Base-by-base conservation (phyloP, 2,113 vertebrate genomes). In the Leiothrix lutea region DNA sequence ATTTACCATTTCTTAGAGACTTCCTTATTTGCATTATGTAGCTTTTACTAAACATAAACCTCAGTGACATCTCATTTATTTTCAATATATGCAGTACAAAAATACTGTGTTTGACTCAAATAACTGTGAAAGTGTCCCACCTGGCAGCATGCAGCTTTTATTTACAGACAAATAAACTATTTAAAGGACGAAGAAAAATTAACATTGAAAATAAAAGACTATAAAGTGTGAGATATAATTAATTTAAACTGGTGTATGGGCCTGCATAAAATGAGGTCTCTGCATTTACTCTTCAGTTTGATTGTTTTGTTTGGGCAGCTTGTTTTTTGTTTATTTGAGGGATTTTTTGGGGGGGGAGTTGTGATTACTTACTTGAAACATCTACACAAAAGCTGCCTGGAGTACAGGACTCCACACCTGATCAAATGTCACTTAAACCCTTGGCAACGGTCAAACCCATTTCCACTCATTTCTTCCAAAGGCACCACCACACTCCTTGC, bases 11-110 rank as follows among this genome's bases (percentile, higher is more conserved):
- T 81, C 40, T 72, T 45, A 36, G 57, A 64, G 38, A 45, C 12
- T 53, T 48, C 13, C 3, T 11, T 35, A 18, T 57, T 79, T 89
- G 23, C n/a, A 56, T 74, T 74, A 35, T 14, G 23, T 29, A 48
- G 10, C 20, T 85, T 26, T 80, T 70, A 16, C 65, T 91, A 75
- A 79, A 87, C 20, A 74, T 18, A 80, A 80, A 92, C 42, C 40
- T 79, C n/a, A 33, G 28, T 54, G 61, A 79, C 77, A 77, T 22
- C 36, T 80, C 18, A 82, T 94, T 87, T 57, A 56, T 92, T 65
- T 7, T 69, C 71, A 67, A 16, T 50, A 61, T 15, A 77, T 35
- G 12, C 36, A 87, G 48, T 48, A 58, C 38, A 85, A 69, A 36
- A 79, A 57, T 45, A 47, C 31, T 70, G 3, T n/a, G 57, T 91